phyloP scores from a whole-genome alignment of 2,888 invertebrate genomes.

The Noctuana brunneofusca region DNA sequence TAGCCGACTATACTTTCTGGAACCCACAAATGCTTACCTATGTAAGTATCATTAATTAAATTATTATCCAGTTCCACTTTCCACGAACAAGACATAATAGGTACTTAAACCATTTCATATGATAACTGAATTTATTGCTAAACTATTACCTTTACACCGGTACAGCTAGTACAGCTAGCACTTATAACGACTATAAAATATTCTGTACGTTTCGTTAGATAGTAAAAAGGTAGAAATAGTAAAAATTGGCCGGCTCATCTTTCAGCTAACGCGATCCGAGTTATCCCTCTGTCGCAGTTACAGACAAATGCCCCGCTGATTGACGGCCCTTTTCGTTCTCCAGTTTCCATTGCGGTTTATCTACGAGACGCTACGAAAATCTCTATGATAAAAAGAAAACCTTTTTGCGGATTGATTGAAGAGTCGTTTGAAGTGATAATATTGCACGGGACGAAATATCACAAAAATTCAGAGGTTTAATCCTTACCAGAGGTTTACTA shows the following conservation, averaged over 20 bases:
- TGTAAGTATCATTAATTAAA: too few relatives aligned
- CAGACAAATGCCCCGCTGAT: conserved; percentile 37
- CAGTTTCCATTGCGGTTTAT: conserved; percentile 22
- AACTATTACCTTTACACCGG: too few relatives aligned
- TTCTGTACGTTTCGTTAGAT: neutral
- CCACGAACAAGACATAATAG: too few relatives aligned
- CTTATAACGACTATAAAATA: neutral
- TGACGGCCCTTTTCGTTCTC: conserved; percentile 25
- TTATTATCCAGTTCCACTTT: too few relatives aligned
- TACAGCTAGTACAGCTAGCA: too few relatives aligned
- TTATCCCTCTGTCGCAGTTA: conserved; percentile 36
- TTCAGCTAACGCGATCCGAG: conserved; percentile 30
- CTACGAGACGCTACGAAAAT: conserved; percentile 4
- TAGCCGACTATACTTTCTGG: too few relatives aligned
- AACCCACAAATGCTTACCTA: too few relatives aligned
- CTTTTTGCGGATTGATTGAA: neutral
- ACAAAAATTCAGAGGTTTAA: too few relatives aligned
- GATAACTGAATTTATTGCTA: too few relatives aligned
- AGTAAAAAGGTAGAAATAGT: neutral
- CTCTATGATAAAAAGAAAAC: neutral
- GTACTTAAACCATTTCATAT: too few relatives aligned
- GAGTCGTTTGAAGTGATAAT: neutral
- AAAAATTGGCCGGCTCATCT: conserved; percentile 1
- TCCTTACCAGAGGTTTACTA: too few relatives aligned
- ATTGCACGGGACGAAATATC: too few relatives aligned